These are phyloP conservation scores for Theocolax elegans DNA, from an alignment of 1,140 invertebrate species.

Conservation along the genomic window DNA sequence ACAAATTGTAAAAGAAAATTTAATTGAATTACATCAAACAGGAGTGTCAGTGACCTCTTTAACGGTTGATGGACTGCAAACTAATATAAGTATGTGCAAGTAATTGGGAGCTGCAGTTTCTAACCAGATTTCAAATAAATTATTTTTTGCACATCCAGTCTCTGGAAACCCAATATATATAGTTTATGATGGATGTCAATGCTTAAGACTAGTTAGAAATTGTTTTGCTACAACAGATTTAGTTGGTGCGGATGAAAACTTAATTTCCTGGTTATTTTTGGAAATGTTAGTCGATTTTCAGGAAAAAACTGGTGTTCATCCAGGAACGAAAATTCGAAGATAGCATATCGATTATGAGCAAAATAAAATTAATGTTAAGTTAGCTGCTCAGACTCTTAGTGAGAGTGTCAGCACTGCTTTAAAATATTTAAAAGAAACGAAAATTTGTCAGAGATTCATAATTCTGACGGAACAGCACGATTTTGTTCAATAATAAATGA, in stretches of 20 bases:
- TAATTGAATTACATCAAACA: not conserved
- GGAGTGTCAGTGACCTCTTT: not conserved
- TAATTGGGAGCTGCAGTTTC: not conserved
- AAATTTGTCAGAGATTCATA: conserved; percentile 36
- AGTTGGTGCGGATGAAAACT: conserved; percentile 27
- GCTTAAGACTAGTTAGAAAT: conserved; percentile 45
- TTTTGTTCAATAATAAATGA: conserved; percentile 49
- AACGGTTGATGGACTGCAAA: not conserved
- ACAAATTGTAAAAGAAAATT: not conserved
- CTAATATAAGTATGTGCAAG: not conserved
- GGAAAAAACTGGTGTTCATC: conserved; percentile 19
- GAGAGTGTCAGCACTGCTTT: conserved; percentile 34
- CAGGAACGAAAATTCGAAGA: not conserved
- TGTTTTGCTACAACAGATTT: conserved; percentile 34
- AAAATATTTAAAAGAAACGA: conserved; percentile 40
- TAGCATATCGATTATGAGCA: not conserved
- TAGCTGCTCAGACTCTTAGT: too few relatives aligned
- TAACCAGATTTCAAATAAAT: conserved; percentile 23
- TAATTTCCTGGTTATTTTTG: conserved; percentile 40
- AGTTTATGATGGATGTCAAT: conserved; percentile 48
- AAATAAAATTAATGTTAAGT: conserved; percentile 21
- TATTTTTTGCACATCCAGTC: conserved; percentile 33
- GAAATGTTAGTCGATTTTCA: conserved; percentile 18
- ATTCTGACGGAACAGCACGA: too few relatives aligned
- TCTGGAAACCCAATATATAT: conserved; percentile 39